These are phyloP conservation scores for Psittacula cyanocephala DNA, from an alignment of 2,113 vertebrate species.

Conservation along the genomic window DNA sequence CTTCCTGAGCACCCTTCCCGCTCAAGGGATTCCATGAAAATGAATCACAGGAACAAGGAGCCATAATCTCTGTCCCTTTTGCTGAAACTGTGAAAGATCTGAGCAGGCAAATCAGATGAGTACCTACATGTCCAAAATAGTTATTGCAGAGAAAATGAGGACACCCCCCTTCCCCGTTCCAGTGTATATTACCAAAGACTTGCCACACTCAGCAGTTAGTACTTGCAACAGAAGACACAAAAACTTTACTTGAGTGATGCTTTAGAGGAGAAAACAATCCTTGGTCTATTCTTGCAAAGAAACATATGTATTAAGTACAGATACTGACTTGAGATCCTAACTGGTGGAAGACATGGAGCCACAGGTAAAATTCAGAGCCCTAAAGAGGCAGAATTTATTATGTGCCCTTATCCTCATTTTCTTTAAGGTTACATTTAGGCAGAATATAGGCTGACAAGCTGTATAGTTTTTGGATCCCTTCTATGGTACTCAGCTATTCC, in stretches of 20 bases:
- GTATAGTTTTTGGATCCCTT: neutral
- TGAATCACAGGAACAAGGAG: neutral
- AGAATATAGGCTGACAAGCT: neutral
- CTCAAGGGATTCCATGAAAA: neutral
- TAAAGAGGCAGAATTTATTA: neutral
- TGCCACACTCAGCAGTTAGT: neutral
- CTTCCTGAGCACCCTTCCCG: neutral
- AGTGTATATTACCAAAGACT: neutral
- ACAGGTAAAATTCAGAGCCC: neutral
- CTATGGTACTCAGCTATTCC: neutral
- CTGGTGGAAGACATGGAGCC: neutral
- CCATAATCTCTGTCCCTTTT: neutral
- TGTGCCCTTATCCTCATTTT: neutral
- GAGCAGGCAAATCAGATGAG: neutral
- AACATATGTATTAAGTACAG: neutral
- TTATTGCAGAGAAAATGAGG: neutral
- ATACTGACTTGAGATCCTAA: neutral
- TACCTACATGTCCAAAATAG: neutral
- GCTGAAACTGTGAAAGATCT: neutral
- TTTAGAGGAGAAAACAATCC: neutral
- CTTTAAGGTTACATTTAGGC: neutral
- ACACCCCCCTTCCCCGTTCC: neutral
- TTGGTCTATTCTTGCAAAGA: neutral
- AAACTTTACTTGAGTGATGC: neutral
- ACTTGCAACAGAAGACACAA: neutral